Conservation (phyloP, 2,888 invertebrate genomes). For the Cremastinae sp. region DNA sequence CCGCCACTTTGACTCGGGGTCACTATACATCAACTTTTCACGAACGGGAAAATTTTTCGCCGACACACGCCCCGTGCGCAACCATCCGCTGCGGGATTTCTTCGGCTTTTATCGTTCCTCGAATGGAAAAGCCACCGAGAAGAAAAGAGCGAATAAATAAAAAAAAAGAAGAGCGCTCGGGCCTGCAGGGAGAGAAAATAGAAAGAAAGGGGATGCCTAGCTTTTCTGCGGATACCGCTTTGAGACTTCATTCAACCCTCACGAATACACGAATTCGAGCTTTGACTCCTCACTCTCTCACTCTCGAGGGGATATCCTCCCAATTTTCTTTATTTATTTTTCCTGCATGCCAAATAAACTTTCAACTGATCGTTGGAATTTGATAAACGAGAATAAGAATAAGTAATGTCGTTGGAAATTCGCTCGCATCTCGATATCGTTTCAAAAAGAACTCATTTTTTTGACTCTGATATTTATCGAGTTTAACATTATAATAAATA, state of each 20-base stretch:
- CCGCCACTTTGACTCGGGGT: conserved; percentile 28
- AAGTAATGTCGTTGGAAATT: too few species aligned
- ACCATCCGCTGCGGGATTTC: conserved; percentile 12
- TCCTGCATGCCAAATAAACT: too few species aligned
- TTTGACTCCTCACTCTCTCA: conserved; percentile 12
- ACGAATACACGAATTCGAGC: not conserved
- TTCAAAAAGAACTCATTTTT: too few species aligned
- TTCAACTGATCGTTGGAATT: too few species aligned
- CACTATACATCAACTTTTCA: conserved; percentile 50
- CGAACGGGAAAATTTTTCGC: conserved; percentile 2
- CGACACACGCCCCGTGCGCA: not conserved
- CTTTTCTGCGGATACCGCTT: not conserved
- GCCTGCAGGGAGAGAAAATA: too few species aligned
- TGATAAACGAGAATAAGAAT: too few species aligned
- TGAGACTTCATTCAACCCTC: conserved; percentile 1
- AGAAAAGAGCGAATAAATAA: not conserved
- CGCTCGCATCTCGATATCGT: too few species aligned
- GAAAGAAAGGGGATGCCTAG: too few species aligned
- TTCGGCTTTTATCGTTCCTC: conserved; percentile 29
- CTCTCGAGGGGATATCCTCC: too few species aligned
- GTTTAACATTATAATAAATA: too few species aligned
- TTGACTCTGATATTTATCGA: too few species aligned
- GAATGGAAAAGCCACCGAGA: not conserved
- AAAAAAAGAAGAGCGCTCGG: not conserved
- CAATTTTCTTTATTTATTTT: too few species aligned